Conservation (phyloP, 1,140 invertebrate genomes). For the Paramacrobiotus metropolitanus region DNA sequence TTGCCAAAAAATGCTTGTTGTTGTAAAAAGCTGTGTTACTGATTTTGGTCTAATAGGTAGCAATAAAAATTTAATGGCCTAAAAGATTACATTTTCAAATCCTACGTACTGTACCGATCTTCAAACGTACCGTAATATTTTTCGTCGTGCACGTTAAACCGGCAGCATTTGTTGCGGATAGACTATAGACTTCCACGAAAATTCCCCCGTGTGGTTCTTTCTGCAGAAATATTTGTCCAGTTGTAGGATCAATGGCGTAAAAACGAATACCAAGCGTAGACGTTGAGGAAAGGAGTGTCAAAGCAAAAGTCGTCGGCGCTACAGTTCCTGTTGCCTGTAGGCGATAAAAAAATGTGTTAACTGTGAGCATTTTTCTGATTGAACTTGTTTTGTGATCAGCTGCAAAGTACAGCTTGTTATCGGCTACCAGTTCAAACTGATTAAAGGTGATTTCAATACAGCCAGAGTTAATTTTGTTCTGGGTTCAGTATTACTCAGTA, state of each 20-base stretch:
- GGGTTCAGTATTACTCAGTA: not conserved
- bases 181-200: not conserved
- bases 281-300: not conserved
- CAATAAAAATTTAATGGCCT: too few species aligned
- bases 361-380: too few species aligned
- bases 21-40: too few species aligned
- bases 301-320: not conserved
- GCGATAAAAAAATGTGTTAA: too few species aligned
- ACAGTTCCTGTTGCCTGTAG: not conserved
- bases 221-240: not conserved
- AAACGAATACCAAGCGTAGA: not conserved
- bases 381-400: too few species aligned
- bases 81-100: too few species aligned
- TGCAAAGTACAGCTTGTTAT: too few species aligned
- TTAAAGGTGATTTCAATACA: too few species aligned
- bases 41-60: too few species aligned
- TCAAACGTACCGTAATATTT: not conserved
- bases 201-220: not conserved
- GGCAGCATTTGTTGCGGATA: not conserved
- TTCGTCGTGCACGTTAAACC: not conserved
- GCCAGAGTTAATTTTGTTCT: too few species aligned
- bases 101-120: too few species aligned
- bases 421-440: not conserved
- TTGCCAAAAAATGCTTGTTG: too few species aligned
- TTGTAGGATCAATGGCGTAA: not conserved